Percentiles rank a stretch among this genome's conserved stretches.
Conservation (phyloP, 92 coral and sea anemone species). For the Montipora capitata region DNA sequence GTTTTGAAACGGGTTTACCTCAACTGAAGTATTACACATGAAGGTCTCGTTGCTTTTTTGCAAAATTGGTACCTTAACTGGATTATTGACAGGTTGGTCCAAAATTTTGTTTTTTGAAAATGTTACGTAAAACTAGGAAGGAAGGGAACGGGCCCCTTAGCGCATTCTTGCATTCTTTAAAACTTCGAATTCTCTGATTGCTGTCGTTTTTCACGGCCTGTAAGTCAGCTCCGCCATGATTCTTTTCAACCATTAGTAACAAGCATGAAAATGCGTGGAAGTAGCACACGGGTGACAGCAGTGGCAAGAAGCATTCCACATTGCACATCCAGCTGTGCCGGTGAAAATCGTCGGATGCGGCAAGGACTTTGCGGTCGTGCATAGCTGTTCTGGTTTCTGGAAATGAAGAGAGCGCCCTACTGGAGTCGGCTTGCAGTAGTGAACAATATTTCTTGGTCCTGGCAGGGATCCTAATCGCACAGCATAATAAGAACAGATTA, state of each 20-base stretch:
- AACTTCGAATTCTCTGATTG: no score
- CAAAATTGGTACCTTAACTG: background rate
- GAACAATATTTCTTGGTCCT: slow-evolving; percentile 32
- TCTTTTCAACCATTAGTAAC: slow-evolving; percentile 11
- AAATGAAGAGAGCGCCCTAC: slow-evolving; percentile 13
- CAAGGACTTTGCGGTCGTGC: background rate
- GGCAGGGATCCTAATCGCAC: background rate
- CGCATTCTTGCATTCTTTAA: no score
- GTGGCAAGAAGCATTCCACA: slow-evolving; percentile 38
- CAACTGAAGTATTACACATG: background rate
- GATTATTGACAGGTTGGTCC: no score
- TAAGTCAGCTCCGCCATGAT: background rate
- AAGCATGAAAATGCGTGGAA: slow-evolving; percentile 50
- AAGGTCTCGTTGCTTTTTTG: no score
- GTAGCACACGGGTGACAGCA: slow-evolving; percentile 46
- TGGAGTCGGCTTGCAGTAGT: slow-evolving; percentile 30
- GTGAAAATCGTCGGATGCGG: slow-evolving; percentile 6
- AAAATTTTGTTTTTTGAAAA: no score
- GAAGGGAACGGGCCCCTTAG: no score
- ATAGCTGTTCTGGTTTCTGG: slow-evolving; percentile 43
- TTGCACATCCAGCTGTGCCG: background rate
- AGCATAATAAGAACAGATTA: background rate
- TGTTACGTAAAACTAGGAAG: no score
- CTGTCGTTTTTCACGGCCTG: no score
- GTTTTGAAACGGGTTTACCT: background rate